Evolutionary conservation across 1,140 invertebrate species (phyloP).

Genomic region (Hycleus cichorii): DNA sequence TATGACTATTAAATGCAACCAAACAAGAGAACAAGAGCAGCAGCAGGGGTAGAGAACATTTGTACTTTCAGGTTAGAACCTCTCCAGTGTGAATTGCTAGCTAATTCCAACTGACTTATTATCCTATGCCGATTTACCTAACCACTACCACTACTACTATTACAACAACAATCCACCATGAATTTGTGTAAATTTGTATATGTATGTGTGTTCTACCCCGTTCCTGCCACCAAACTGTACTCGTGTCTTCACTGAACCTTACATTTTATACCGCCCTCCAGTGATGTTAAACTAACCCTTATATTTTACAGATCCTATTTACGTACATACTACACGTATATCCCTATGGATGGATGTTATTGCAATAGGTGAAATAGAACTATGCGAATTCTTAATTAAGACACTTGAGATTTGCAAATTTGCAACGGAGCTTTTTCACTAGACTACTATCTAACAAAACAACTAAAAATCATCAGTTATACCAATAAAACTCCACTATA

Average conservation of each 20-base stretch:
- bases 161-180: neutral
- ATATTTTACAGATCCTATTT: conserved; percentile 9
- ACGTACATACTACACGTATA: neutral
- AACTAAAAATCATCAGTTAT: neutral
- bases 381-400: no score
- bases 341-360: conserved; percentile 1
- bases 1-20: conserved; percentile 11
- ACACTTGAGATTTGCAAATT: no score
- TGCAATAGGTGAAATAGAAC: no score
- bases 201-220: neutral
- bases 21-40: neutral
- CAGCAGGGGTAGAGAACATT: conserved; percentile 6
- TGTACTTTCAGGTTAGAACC: conserved; percentile 14
- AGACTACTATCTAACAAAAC: conserved; percentile 2
- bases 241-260: conserved; percentile 31
- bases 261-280: conserved; percentile 29
- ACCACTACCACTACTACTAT: neutral
- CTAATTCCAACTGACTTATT: conserved; percentile 34
- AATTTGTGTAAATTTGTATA: neutral
- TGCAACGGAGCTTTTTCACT: no score
- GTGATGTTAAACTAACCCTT: conserved; percentile 31
- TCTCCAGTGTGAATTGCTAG: conserved; percentile 29
- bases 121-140: conserved; percentile 11
- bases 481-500: conserved; percentile 2
- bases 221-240: conserved; percentile 21